Evolutionary conservation across 1,140 invertebrate species (phyloP).

Genomic region (Drosophila auraria): DNA sequence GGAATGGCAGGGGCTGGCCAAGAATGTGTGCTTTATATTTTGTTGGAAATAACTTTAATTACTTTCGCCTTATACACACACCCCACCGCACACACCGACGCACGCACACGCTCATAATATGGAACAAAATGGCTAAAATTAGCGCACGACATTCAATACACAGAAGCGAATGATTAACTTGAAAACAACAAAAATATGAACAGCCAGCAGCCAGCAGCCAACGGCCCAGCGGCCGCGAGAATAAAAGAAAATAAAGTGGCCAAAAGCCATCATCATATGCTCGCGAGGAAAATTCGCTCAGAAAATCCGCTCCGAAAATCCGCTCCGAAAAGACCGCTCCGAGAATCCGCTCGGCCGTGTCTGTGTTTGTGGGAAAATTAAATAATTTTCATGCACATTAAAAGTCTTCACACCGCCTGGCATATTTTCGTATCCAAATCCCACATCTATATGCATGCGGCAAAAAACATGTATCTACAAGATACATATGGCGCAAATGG

Average conservation of each 20-base stretch:
- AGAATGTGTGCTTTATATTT: conserved; percentile 47
- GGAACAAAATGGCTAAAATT: conserved; percentile 84
- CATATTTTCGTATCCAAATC: conserved; percentile 30
- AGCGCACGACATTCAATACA: conserved; percentile 85
- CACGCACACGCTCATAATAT: conserved; percentile 55
- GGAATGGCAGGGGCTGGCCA: conserved; percentile 35
- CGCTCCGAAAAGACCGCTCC: conserved; percentile 21
- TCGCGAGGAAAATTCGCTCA: conserved; percentile 47
- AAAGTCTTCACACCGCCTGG: conserved; percentile 74
- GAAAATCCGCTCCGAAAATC: conserved; percentile 27
- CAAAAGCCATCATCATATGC: conserved; percentile 51
- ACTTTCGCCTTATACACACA: conserved; percentile 68
- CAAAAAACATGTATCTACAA: conserved; percentile 64
- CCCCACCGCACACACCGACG: conserved; percentile 11
- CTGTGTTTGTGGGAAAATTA: conserved; percentile 72
- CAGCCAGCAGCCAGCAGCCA: conserved; percentile 30
- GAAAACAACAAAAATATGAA: conserved; percentile 80
- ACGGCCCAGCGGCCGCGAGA: conserved; percentile 22
- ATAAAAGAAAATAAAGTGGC: conserved; percentile 79
- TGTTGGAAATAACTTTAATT: conserved; percentile 82
- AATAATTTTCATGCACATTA: conserved; percentile 83
- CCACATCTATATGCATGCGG: conserved; percentile 38
- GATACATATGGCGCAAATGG: conserved; percentile 79
- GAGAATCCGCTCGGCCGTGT: conserved; percentile 7
- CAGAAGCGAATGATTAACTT: conserved; percentile 81